Evolutionary conservation across 2,888 invertebrate genomes (phyloP).

Genomic region (Drosophila merina): DNA sequence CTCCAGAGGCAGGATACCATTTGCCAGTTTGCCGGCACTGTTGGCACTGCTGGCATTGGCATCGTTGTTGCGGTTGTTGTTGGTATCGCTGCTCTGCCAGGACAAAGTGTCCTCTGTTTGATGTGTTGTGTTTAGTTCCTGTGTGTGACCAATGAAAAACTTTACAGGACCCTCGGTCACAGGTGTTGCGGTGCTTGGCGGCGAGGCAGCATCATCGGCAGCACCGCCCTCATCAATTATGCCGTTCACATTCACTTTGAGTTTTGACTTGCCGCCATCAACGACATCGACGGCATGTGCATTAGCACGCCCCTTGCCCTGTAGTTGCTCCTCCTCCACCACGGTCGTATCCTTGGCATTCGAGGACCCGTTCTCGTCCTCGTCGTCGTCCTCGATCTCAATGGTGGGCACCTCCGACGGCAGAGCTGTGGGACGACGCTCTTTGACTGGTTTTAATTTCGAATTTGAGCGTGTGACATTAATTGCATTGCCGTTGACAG

Average conservation of each 20-base stretch:
- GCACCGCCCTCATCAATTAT: constrained; percentile 64
- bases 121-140: constrained; percentile 61
- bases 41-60: constrained; percentile 16
- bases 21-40: constrained; percentile 48
- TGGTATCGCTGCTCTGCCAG: constrained; percentile 65
- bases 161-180: constrained; percentile 60
- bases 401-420: constrained; percentile 72
- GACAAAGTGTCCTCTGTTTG: constrained; percentile 57
- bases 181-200: constrained; percentile 28
- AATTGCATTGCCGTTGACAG: constrained; percentile 62
- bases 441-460: constrained; percentile 80
- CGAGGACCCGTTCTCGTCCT: not conserved
- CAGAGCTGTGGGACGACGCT: constrained; percentile 78
- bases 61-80: constrained; percentile 56
- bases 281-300: constrained; percentile 23
- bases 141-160: constrained; percentile 80
- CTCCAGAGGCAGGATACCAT: constrained; percentile 57
- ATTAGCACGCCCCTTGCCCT: constrained; percentile 12
- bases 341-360: not conserved
- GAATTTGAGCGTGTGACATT: constrained; percentile 63
- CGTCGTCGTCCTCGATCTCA: constrained; percentile 16
- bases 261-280: constrained; percentile 55
- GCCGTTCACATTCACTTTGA: constrained; percentile 69
- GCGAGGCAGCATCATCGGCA: constrained; percentile 26
- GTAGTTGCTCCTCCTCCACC: constrained; percentile 8